Evolutionary conservation across 2,797 vertebrate genomes (phyloP).

Genomic region (Monodelphis domestica): DNA sequence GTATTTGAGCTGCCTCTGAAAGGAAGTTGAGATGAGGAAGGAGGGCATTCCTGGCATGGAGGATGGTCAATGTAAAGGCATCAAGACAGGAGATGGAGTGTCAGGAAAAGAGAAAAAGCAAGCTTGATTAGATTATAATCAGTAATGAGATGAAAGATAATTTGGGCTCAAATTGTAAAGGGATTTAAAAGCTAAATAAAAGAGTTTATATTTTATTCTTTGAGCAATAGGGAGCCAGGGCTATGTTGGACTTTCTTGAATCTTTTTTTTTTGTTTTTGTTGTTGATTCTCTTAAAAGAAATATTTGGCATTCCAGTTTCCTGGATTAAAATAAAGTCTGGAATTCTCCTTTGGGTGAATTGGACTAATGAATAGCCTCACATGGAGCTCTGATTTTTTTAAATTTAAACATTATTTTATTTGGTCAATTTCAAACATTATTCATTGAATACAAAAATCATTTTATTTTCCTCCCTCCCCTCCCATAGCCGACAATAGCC

Average conservation of each 20-base stretch:
- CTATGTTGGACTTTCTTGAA: neutral
- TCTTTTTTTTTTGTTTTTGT: constrained; percentile 44
- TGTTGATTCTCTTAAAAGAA: constrained; percentile 31
- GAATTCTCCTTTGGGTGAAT: neutral
- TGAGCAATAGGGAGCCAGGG: neutral
- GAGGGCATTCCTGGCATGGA: neutral
- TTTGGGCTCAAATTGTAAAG: neutral
- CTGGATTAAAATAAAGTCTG: neutral
- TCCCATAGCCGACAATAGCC: too few relatives aligned
- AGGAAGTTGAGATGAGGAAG: neutral
- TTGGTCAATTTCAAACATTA: too few relatives aligned
- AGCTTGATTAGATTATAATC: neutral
- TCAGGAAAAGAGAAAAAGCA: neutral
- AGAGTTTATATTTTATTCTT: neutral
- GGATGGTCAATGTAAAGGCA: neutral
- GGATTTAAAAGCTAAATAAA: neutral
- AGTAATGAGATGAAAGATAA: neutral
- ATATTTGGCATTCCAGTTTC: constrained; percentile 25
- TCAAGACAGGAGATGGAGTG: neutral
- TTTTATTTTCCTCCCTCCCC: too few relatives aligned
- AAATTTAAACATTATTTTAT: too few relatives aligned
- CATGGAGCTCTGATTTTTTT: constrained; percentile 24
- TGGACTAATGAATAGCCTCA: neutral
- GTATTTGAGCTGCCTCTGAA: neutral
- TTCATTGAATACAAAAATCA: too few relatives aligned